Conservation (phyloP, 1,140 invertebrate species). For the Nylanderia fulva region DNA sequence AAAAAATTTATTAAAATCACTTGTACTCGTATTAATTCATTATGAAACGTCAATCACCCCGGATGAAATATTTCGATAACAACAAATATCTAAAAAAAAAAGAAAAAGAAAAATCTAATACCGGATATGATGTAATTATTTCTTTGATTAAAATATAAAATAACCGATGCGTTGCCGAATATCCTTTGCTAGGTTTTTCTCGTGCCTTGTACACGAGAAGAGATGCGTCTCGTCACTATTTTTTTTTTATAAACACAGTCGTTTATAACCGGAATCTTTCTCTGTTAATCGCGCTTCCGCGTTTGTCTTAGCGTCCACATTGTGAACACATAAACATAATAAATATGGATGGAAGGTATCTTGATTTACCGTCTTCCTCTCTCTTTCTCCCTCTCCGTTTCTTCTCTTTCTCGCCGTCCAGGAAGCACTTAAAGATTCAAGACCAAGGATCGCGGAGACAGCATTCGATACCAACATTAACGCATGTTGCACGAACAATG, state of each 20-base stretch:
- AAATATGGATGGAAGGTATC: conserved; percentile 76
- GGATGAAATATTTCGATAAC: neutral
- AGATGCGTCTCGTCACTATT: conserved; percentile 21
- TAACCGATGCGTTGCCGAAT: conserved; percentile 8
- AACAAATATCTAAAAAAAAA: too few relatives aligned
- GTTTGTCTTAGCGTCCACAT: conserved; percentile 75
- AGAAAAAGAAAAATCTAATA: too few relatives aligned
- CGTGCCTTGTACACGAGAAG: neutral
- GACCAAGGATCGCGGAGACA: conserved; percentile 62
- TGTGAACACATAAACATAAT: conserved; percentile 76
- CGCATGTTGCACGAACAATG: conserved; percentile 37
- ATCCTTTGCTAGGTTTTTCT: neutral
- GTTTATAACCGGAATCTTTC: conserved; percentile 79
- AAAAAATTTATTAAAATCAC: neutral
- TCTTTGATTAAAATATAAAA: neutral
- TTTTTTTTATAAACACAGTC: conserved; percentile 43
- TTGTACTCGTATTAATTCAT: neutral
- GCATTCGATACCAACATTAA: conserved; percentile 10
- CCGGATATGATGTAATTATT: neutral
- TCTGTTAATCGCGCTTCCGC: conserved; percentile 70
- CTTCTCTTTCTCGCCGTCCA: conserved; percentile 37
- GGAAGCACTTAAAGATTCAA: conserved; percentile 70
- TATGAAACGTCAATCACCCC: neutral
- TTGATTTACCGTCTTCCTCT: conserved; percentile 16
- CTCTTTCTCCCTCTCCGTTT: conserved; percentile 20